These are phyloP conservation scores for Silurus meridionalis DNA, from an alignment of 2,113 vertebrate species.

Conservation along the genomic window DNA sequence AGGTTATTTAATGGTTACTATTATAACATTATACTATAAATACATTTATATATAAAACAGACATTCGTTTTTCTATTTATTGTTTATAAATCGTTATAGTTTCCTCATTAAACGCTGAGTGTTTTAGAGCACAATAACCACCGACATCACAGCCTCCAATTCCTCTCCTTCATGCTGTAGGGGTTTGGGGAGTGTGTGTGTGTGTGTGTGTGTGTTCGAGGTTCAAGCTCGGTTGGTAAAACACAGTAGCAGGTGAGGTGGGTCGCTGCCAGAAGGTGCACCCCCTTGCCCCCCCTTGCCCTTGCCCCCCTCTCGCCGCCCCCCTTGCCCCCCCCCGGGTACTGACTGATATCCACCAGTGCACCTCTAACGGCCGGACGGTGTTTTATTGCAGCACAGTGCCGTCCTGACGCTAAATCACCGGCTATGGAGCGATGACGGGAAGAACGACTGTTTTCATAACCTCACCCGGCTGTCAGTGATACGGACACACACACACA, in stretches of 20 bases:
- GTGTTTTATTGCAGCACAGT: conserved; percentile 64
- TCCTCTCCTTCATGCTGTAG: not conserved
- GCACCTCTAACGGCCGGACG: conserved; percentile 52
- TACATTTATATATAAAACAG: too few species aligned
- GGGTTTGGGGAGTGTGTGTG: not conserved
- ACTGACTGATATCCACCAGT: conserved; percentile 50
- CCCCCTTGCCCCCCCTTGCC: conserved; percentile 65
- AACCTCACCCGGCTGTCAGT: conserved; percentile 93
- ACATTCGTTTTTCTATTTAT: too few species aligned
- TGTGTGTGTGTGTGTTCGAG: not conserved
- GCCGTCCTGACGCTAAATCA: conserved; percentile 89
- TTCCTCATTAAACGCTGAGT: not conserved
- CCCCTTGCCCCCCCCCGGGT: conserved; percentile 61
- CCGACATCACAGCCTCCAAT: conserved; percentile 24
- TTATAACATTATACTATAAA: not conserved
- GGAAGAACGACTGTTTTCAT: conserved; percentile 97
- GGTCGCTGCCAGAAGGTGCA: conserved; percentile 65
- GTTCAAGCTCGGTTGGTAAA: conserved; percentile 58
- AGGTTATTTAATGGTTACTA: not conserved
- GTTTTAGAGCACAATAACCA: not conserved
- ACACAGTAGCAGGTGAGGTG: conserved; percentile 78
- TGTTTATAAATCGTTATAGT: not conserved
- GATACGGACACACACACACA: conserved; percentile 71
- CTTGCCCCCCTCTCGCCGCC: not conserved
- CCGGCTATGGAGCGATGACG: conserved; percentile 95